These are phyloP conservation scores for Drosophila bunnanda DNA, from an alignment of 2,888 invertebrate genomes.

Conservation along the genomic window DNA sequence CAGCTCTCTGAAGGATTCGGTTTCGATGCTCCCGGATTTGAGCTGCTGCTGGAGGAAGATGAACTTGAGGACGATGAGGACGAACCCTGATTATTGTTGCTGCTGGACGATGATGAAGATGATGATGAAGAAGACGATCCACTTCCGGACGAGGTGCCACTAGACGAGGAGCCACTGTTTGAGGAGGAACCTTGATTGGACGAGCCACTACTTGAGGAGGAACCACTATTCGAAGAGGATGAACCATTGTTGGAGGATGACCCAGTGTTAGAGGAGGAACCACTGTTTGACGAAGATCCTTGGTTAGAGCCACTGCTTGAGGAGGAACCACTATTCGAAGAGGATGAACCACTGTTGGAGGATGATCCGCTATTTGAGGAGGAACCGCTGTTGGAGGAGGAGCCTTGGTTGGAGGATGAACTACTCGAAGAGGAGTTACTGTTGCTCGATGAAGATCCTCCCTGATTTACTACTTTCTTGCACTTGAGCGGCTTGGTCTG, in stretches of 20 bases:
- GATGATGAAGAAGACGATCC: constrained; percentile 31
- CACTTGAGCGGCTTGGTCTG: constrained; percentile 73
- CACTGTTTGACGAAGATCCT: constrained; percentile 29
- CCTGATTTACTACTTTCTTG: constrained; percentile 47
- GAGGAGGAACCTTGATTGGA: constrained; percentile 16
- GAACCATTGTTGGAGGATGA: constrained; percentile 39
- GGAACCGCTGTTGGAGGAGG: constrained; percentile 37
- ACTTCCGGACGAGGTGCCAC: constrained; percentile 5
- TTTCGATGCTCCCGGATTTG: constrained; percentile 27
- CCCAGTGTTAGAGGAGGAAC: constrained; percentile 33
- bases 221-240: constrained; percentile 24
- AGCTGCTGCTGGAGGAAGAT: constrained; percentile 43
- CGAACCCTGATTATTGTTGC: constrained; percentile 27
- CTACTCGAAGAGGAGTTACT: constrained; percentile 42
- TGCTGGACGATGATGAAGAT: constrained; percentile 27
- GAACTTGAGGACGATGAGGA: constrained; percentile 47
- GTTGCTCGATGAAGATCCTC: constrained; percentile 36
- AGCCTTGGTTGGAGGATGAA: constrained; percentile 26
- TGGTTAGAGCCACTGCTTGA: constrained; percentile 28
- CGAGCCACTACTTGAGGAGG: constrained; percentile 29
- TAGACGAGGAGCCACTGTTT: constrained; percentile 1
- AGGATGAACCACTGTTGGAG: constrained; percentile 33
- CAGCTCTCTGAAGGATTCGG: constrained; percentile 69
- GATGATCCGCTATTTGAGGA: constrained; percentile 28
- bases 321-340: constrained; percentile 41